Evolutionary conservation across 2,113 vertebrate genomes (phyloP), one percentile per base, ranked within the genome.

Genomic region (Eira barbara): DNA sequence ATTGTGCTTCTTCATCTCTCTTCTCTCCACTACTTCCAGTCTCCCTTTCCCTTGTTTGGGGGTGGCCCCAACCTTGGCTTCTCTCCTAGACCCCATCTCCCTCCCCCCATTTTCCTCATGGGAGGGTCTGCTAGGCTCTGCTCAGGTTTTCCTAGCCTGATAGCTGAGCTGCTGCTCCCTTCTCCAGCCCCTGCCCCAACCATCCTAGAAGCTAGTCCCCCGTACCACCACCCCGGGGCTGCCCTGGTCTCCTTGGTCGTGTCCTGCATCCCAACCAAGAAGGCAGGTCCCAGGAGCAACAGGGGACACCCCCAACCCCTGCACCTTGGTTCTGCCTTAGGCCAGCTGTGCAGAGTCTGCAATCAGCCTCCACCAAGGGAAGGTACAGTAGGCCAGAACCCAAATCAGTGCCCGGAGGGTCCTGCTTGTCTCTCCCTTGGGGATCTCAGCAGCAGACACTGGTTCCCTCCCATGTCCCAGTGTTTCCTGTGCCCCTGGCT

Each of bases 381-480:
- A 15, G 61, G 11, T 36, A 79, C 21, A 9, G 15, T 11, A 15
- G 31, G 6, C 21, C 10, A 4, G 61, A 59, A 29, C 27, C 34
- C 15, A 1, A 18, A 2, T 1, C 6, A 55, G 23, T 4, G 1
- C 1, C 71, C 3, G 4, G 39, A 14, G n/a, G n/a, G 21, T 25
- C 57, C 13, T 31, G 34, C 13, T 23, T 8, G 9, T 7, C n/a
- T 21, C 27, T 80, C 21, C 25, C 59, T 25, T 15, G 18, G n/a
- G 36, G 82, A 21, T 7, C 45, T 15, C 34, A 36, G 45, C 36
- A 31, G 45, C 45, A 59, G 4, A 15, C 25, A 1, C 47, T 31
- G 59, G 39, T 59, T 10, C 17, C 7, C 11, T 67, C 21, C 45
- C 6, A 1, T 2, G 3, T 0, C 27, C 84, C 57, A 13, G 42